phyloP scores from a whole-genome alignment of 2,113 vertebrate species.

The Triplophysa dalaica region DNA sequence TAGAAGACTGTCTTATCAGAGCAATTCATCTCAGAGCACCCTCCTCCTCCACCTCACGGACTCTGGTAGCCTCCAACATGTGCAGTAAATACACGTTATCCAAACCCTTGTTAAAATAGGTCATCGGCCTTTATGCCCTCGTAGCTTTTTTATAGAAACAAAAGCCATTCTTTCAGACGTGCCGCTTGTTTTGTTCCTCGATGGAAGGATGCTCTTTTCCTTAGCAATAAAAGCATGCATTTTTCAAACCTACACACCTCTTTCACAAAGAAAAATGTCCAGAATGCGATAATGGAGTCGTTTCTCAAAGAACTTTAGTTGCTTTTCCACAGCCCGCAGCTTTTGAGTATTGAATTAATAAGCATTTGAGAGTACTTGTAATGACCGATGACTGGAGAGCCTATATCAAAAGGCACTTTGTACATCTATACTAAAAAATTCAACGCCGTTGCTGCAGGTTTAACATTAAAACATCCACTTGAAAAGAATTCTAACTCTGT shows the following conservation, averaged over 20 bases:
- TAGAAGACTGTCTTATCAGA: constrained; percentile 51
- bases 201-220: constrained; percentile 25
- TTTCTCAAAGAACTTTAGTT: background rate
- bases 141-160: constrained; percentile 44
- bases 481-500: background rate
- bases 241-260: constrained; percentile 34
- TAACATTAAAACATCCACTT: background rate
- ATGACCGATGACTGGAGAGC: background rate
- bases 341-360: constrained; percentile 41
- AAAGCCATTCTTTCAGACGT: constrained; percentile 34
- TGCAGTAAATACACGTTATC: constrained; percentile 35
- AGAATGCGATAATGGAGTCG: constrained; percentile 14
- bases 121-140: constrained; percentile 35
- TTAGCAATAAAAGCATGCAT: constrained; percentile 44
- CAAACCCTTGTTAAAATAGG: constrained; percentile 48
- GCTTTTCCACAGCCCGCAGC: background rate
- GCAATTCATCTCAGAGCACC: constrained; percentile 48
- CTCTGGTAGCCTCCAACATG: background rate
- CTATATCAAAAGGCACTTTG: constrained; percentile 24
- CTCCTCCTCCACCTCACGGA: constrained; percentile 6
- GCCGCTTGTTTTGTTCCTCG: constrained; percentile 5
- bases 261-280: constrained; percentile 17
- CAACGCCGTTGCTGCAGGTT: background rate
- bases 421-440: background rate
- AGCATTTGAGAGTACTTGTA: constrained; percentile 1